phyloP scores from a whole-genome alignment of 2,797 vertebrate genomes.

The Platalea minor region DNA sequence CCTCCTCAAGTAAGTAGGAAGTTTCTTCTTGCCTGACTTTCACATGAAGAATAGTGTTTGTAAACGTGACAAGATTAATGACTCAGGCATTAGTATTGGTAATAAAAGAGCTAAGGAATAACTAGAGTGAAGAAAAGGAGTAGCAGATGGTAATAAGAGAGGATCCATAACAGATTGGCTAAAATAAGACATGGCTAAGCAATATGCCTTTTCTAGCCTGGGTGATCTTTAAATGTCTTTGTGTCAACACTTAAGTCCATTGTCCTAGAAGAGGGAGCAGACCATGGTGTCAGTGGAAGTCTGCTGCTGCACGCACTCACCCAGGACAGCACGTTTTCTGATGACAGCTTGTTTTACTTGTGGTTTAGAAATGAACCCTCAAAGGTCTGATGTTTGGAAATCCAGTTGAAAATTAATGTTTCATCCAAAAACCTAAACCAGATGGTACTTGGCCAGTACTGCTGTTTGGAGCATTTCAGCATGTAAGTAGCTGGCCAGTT shows the following conservation, averaged over 20 bases:
- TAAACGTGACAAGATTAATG: background rate
- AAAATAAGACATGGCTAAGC: background rate
- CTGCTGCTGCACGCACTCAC: background rate
- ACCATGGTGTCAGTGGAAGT: background rate
- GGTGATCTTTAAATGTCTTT: background rate
- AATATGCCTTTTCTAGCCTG: background rate
- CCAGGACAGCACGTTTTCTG: background rate
- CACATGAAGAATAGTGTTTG: background rate
- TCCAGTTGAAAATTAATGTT: background rate
- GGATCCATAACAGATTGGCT: background rate
- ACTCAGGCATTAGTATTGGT: background rate
- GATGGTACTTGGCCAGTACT: constrained; percentile 7
- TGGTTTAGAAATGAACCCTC: background rate
- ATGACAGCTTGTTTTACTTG: background rate
- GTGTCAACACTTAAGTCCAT: background rate
- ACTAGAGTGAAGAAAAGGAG: background rate
- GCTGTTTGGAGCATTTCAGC: background rate
- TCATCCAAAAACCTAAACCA: constrained; percentile 6
- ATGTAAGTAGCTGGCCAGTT: background rate
- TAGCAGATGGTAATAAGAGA: background rate
- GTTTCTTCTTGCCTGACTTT: background rate
- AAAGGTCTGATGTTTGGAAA: background rate
- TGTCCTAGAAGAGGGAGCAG: background rate
- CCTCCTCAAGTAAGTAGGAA: background rate
- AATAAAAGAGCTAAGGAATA: background rate